Conservation (phyloP, 2,888 invertebrate species). For the Acholoe squamosa region DNA sequence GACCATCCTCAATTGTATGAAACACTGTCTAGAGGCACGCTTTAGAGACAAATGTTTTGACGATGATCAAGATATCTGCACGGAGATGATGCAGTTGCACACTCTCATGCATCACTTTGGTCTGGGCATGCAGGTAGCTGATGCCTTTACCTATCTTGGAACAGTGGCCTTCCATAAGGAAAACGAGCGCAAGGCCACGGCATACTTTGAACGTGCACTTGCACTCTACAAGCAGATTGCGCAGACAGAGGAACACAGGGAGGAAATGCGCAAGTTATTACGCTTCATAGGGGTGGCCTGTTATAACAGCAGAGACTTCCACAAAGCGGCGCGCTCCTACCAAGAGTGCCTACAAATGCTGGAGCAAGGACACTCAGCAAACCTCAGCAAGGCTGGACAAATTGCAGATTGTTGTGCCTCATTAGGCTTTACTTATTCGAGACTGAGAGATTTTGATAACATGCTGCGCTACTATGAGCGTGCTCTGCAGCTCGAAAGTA, state of each 20-base stretch:
- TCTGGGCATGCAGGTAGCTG: constrained; percentile 65
- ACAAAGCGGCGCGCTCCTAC: constrained; percentile 65
- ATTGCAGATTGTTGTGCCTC: constrained; percentile 69
- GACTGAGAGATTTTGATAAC: constrained; percentile 68
- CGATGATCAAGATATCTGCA: constrained; percentile 46
- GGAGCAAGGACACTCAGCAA: constrained; percentile 58
- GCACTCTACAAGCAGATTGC: constrained; percentile 64
- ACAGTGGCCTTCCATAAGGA: constrained; percentile 68
- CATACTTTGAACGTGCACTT: constrained; percentile 64
- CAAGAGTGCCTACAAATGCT: constrained; percentile 67
- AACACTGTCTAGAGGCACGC: constrained; percentile 64
- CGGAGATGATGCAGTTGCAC: constrained; percentile 66
- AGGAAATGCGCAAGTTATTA: constrained; percentile 66
- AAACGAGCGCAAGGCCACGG: constrained; percentile 65
- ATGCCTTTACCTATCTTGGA: constrained; percentile 68
- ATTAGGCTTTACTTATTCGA: constrained; percentile 67
- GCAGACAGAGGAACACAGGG: constrained; percentile 49
- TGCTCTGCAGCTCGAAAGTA: constrained; percentile 64
- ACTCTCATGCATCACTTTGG: constrained; percentile 44
- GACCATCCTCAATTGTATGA: constrained; percentile 63
- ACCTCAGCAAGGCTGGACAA: constrained; percentile 62
- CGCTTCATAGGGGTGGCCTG: constrained; percentile 67
- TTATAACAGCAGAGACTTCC: constrained; percentile 68
- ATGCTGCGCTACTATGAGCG: constrained; percentile 68
- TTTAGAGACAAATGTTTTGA: constrained; percentile 60